Percentiles rank a stretch among this genome's conserved stretches.
phyloP scores from a whole-genome alignment of 2,888 invertebrate genomes.

The Hesperia comma region DNA sequence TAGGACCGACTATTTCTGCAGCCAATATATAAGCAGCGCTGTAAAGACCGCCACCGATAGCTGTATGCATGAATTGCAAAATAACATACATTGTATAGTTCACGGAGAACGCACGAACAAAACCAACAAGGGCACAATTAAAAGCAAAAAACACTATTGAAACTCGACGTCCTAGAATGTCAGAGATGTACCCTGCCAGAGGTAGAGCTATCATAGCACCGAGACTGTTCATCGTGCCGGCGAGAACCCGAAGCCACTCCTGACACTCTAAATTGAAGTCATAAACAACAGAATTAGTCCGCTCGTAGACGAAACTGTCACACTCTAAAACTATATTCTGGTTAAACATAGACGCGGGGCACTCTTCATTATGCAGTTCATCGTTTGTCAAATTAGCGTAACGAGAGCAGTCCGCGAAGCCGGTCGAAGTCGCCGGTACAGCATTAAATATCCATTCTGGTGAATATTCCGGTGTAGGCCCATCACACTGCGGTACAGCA shows the following conservation, averaged over 20 bases:
- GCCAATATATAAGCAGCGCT: slow-evolving; percentile 83
- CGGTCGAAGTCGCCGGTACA: slow-evolving; percentile 60
- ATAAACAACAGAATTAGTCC: slow-evolving; percentile 70
- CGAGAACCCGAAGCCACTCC: slow-evolving; percentile 88
- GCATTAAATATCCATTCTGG: slow-evolving; percentile 68
- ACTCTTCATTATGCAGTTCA: slow-evolving; percentile 46
- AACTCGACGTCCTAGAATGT: slow-evolving; percentile 76
- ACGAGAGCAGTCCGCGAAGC: slow-evolving; percentile 67
- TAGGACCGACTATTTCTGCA: slow-evolving; percentile 90
- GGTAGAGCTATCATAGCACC: slow-evolving; percentile 88
- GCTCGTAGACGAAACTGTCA: slow-evolving; percentile 66
- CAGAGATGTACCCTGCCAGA: slow-evolving; percentile 88
- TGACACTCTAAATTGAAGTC: slow-evolving; percentile 76
- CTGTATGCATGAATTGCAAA: slow-evolving; percentile 70
- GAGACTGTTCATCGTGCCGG: slow-evolving; percentile 89
- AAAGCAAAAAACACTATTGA: slow-evolving; percentile 73
- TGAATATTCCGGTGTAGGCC: slow-evolving; percentile 55
- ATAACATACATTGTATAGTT: slow-evolving; percentile 73
- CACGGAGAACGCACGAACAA: slow-evolving; percentile 71
- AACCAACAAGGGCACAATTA: slow-evolving; percentile 66
- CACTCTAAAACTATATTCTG: slow-evolving; percentile 58
- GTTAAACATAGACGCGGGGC: slow-evolving; percentile 64
- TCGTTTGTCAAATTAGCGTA: slow-evolving; percentile 54
- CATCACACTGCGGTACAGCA: slow-evolving; percentile 66
- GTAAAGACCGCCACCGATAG: slow-evolving; percentile 72